Conservation (phyloP, 2,113 vertebrate species). For the Tychaedon coryphoeus region DNA sequence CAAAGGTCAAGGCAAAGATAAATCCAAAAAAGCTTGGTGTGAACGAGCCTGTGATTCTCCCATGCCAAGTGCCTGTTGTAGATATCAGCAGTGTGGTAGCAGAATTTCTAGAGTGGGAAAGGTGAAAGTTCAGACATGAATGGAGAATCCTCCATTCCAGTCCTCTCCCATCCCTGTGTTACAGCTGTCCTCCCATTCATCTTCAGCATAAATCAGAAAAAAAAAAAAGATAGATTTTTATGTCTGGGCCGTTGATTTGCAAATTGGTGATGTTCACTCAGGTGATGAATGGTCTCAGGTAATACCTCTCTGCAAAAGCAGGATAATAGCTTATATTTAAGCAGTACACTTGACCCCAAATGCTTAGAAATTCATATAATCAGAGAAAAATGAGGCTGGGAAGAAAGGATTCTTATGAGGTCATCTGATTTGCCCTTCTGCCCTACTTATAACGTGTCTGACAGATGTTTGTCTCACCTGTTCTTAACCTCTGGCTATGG, state of each 20-base stretch:
- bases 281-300: slow-evolving; percentile 37
- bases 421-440: slow-evolving; percentile 56
- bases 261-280: neutral
- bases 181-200: neutral
- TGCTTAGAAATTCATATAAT: slow-evolving; percentile 49
- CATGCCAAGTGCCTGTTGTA: rapidly evolving
- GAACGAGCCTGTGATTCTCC: neutral
- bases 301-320: neutral
- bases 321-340: slow-evolving; percentile 35
- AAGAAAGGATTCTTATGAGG: neutral
- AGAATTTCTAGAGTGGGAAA: neutral
- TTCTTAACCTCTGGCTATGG: slow-evolving; percentile 18
- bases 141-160: neutral
- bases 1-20: neutral
- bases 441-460: slow-evolving; percentile 22
- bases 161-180: neutral
- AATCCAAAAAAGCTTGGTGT: neutral
- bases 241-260: slow-evolving; percentile 14
- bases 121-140: neutral
- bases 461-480: slow-evolving; percentile 61
- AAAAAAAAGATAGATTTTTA: neutral
- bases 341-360: slow-evolving; percentile 16
- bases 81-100: neutral
- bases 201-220: neutral
- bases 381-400: slow-evolving; percentile 13